Base-by-base conservation (phyloP, 2,797 vertebrate species). In the Tapera naevia region DNA sequence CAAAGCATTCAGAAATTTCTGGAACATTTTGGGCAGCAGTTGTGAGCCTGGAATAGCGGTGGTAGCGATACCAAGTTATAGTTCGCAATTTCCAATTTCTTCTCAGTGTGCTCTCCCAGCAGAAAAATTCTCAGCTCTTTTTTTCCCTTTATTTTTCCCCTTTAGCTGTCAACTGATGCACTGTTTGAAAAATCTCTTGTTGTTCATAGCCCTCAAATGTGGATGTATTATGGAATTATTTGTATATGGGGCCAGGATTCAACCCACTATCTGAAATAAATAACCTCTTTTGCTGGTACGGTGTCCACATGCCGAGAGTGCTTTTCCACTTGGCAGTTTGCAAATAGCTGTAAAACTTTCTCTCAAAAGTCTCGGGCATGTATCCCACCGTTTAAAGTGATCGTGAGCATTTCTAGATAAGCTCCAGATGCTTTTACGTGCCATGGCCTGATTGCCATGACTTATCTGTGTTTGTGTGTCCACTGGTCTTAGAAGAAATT, bases 211-310 rank as follows among this genome's bases (percentile, higher is more conserved):
- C 19, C 7, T 46, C 50, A 80, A 50, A 50, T 45, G 28, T 65
- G 35, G 80, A 7, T 5, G 3, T 66, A 7, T 28, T 8, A 9
- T 7, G 17, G 48, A 35, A 33, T 57, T n/a, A n/a, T n/a, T n/a
- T n/a, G n/a, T n/a, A n/a, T n/a, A n/a, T n/a, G n/a, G n/a, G n/a
- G n/a, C n/a, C n/a, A n/a, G n/a, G n/a, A n/a, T n/a, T n/a, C n/a
- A n/a, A n/a, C n/a, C n/a, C n/a, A n/a, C n/a, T n/a, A n/a, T n/a
- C n/a, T n/a, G n/a, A n/a, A n/a, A n/a, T n/a, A n/a, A n/a, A n/a
- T n/a, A n/a, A n/a, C n/a, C 10, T 56, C 0, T 53, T 70, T 70
- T 70, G 32, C 57, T 43, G 17, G 8, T 48, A 7, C 2, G 6
- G 17, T 39, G 83, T 50, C 21, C 4, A 1, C 9, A 46, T 57